A percentile compares a stretch with the other conserved stretches of the same genome.
Conservation (phyloP, 92 coral and sea anemone species). For the Palythoa grandis region DNA sequence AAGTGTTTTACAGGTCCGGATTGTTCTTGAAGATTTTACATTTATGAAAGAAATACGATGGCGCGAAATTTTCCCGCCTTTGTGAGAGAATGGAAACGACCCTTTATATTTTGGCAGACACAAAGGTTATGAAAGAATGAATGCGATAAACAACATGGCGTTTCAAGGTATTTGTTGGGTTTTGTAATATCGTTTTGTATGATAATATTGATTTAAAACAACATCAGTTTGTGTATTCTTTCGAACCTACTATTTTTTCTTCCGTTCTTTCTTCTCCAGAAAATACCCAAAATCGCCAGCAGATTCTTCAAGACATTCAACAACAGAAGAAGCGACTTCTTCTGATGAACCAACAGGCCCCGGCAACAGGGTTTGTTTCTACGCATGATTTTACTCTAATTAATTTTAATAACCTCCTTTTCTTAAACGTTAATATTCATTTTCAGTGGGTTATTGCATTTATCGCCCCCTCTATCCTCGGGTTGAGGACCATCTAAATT, state of each 20-base stretch:
- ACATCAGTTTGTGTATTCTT: background rate
- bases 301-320: constrained; percentile 90
- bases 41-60: no score
- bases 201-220: background rate
- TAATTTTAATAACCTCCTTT: background rate
- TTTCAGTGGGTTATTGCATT: no score
- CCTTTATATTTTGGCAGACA: constrained; percentile 30
- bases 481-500: background rate
- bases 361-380: constrained; percentile 45
- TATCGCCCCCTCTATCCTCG: no score
- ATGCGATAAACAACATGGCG: constrained; percentile 55
- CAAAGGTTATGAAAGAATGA: background rate
- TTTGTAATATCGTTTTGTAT: background rate
- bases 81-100: constrained; percentile 22
- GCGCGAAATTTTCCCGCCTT: no score
- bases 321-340: constrained; percentile 61
- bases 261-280: constrained; percentile 54
- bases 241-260: background rate
- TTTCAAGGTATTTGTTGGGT: constrained; percentile 76
- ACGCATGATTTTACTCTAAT: no score
- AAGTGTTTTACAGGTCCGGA: no score
- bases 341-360: constrained; percentile 46
- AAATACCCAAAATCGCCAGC: constrained; percentile 75
- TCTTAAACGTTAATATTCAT: no score
- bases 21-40: no score